Base-by-base conservation (phyloP, 2,797 vertebrate genomes). In the Babyrousa celebensis region DNA sequence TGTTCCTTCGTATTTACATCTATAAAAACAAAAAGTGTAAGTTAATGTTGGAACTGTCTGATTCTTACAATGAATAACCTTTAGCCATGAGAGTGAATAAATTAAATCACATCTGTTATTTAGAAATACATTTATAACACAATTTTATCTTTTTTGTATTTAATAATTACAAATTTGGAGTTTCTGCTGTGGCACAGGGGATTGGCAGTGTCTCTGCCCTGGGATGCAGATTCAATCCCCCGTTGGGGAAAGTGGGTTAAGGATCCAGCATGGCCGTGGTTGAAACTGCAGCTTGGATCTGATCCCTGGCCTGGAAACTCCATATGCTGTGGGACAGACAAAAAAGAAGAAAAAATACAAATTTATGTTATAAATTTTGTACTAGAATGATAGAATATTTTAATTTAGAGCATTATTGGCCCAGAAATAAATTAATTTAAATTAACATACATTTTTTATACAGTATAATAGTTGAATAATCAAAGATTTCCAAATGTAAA, bases 141-240 rank as follows among this genome's bases (percentile, higher is more conserved):
- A 54, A 89, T 75, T 95, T 83, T 89, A 40, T 62, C 32, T 89
- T 85, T 74, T 80, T 89, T 95, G 62, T 80, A 20, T 68, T 79
- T 90, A 90, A 93, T 70, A 93, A 91, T 63, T 54, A 85, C 3
- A 86, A 74, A 78, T 60, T 52, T 89, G 43, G 43, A 48, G 43
- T 48, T 48, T 10, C 43, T 48, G 43, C 43, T 48, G 43, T 48
- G 43, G 43, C 43, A 48, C 43, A 48, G 9, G 43, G 43, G 43
- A 48, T 48, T 48, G 43, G 43, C 43, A 48, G 43, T 6, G 43
- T 48, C 43, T 48, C 43, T 48, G 43, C 43, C 43, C 43, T 48
- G 43, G 43, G 43, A 48, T 10, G 9, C 43, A 48, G 43, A 48
- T 48, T 48, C 43, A 48, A 48, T 48, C 43, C 43, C 43, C 43